Evolutionary conservation across 2,113 vertebrate species (phyloP).

Genomic region (Xenopus borealis): DNA sequence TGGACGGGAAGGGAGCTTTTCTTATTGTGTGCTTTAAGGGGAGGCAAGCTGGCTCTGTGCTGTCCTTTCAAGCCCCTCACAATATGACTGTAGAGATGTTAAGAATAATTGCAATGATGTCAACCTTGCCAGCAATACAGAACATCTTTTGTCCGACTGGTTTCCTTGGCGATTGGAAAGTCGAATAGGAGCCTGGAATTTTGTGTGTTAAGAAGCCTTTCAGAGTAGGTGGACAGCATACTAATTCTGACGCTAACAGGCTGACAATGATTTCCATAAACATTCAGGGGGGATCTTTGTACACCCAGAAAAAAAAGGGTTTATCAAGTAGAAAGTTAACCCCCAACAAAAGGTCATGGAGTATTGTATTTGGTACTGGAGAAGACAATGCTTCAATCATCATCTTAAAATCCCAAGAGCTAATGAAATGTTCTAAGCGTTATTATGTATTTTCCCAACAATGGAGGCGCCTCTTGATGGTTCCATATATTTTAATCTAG

Average conservation of each 20-base stretch:
- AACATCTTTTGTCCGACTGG: constrained; percentile 24
- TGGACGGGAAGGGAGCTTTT: background rate
- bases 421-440: no score
- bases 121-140: constrained; percentile 16
- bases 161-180: constrained; percentile 28
- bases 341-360: background rate
- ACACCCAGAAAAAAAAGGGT: constrained; percentile 3
- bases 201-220: constrained; percentile 13
- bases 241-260: constrained; percentile 6
- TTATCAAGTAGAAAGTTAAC: background rate
- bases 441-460: no score
- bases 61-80: constrained; percentile 24
- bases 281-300: constrained; percentile 16
- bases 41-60: constrained; percentile 22
- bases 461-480: no score
- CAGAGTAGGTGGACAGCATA: constrained; percentile 32
- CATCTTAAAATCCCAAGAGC: no score
- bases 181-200: constrained; percentile 35
- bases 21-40: constrained; percentile 5
- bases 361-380: background rate
- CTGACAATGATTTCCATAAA: constrained; percentile 25
- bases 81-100: constrained; percentile 21
- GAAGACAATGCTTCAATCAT: background rate
- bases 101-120: constrained; percentile 35
- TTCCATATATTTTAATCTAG: background rate